phyloP scores from a whole-genome alignment of 1,140 invertebrate species.

The Papilio polytes region DNA sequence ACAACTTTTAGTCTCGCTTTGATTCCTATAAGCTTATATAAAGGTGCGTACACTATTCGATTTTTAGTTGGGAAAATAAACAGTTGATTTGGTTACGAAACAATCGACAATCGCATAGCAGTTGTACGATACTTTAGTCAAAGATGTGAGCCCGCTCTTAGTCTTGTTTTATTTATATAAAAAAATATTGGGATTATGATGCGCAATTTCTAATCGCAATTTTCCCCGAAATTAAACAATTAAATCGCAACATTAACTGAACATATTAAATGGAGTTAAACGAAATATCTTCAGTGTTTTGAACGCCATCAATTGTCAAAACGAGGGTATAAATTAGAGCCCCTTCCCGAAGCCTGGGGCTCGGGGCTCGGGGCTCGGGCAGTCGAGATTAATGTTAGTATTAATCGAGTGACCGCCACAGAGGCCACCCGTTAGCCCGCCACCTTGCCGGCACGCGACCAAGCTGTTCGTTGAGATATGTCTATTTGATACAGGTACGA shows the following conservation, averaged over 20 bases:
- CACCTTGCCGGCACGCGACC: slow-evolving; percentile 35
- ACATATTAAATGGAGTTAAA: slow-evolving; percentile 47
- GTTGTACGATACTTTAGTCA: too few relatives aligned
- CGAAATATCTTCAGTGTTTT: slow-evolving; percentile 62
- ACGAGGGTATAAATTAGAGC: slow-evolving; percentile 78
- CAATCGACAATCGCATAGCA: too few relatives aligned
- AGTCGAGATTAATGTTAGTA: slow-evolving; percentile 79
- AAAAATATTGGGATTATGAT: background rate
- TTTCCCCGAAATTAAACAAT: slow-evolving; percentile 16
- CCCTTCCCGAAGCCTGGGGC: slow-evolving; percentile 52
- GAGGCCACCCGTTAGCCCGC: slow-evolving; percentile 29
- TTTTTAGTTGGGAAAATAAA: too few relatives aligned
- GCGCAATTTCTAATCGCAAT: background rate
- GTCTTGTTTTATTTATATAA: background rate
- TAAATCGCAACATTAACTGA: slow-evolving; percentile 21
- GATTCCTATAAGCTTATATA: too few relatives aligned
- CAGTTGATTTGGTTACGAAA: too few relatives aligned
- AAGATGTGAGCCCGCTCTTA: too few relatives aligned
- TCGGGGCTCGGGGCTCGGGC: slow-evolving; percentile 38
- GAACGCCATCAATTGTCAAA: slow-evolving; percentile 78
- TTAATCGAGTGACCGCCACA: slow-evolving; percentile 80
- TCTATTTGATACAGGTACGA: slow-evolving; percentile 21
- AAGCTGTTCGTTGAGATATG: slow-evolving; percentile 9
- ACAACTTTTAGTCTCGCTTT: too few relatives aligned
- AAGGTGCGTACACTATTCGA: too few relatives aligned